Percentiles rank a stretch among this genome's conserved stretches.
These are phyloP conservation scores for Beroe forskalii DNA, from an alignment of 37 sponge, comb jelly and placozoan species.

Conservation along the genomic window DNA sequence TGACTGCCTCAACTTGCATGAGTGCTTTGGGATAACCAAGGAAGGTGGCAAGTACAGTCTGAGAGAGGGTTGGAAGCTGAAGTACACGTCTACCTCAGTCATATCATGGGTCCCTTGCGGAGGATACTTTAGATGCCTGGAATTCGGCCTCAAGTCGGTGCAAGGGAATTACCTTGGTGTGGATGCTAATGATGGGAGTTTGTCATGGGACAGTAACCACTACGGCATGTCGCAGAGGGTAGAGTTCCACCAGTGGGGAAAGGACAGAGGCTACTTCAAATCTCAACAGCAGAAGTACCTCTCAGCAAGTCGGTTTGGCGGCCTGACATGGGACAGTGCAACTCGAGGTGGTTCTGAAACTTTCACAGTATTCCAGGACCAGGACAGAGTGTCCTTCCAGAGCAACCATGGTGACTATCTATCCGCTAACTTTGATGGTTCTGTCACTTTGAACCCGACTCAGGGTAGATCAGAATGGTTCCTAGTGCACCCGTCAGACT, in stretches of 20 bases:
- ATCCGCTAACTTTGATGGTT: no score
- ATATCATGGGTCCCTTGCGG: background rate
- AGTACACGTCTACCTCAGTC: background rate
- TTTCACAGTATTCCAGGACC: no score
- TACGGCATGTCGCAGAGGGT: background rate
- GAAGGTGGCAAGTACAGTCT: background rate
- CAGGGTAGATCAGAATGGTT: no score
- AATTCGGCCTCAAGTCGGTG: background rate
- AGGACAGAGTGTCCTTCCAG: no score
- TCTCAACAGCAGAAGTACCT: no score
- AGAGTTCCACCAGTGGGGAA: background rate
- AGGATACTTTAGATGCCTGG: background rate
- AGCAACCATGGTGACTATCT: no score
- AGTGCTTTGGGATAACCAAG: background rate
- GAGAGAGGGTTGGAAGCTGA: background rate
- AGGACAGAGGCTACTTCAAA: background rate
- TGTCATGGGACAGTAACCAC: background rate
- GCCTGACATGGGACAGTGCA: no score
- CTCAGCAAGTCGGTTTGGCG: no score
- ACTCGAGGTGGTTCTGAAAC: no score
- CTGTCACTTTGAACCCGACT: no score
- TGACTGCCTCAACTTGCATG: background rate
- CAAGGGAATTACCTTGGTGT: background rate
- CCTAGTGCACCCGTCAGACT: no score
- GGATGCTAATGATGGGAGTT: background rate